Evolutionary conservation across 2,888 invertebrate species (phyloP), one percentile per base, ranked within the genome.

Genomic region (Muschampia plurimacula): DNA sequence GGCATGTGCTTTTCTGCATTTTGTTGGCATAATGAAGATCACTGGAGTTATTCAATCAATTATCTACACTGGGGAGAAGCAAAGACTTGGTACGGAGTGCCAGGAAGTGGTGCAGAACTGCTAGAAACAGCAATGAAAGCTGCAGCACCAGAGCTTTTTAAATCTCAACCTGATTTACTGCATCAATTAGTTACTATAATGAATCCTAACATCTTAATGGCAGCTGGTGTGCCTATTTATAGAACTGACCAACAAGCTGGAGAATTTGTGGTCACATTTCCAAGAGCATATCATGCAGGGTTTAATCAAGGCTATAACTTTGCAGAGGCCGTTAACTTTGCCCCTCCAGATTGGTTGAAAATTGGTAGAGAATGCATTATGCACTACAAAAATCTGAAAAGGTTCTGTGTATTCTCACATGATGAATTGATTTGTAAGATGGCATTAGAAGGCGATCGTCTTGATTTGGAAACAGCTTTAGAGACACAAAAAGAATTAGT

Each of bases 261-360:
- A n/a, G 97, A 97, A 84, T 97, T 97, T 94, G 96, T 97, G 41
- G 95, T 97, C 15, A 97, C 97, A 28, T 97, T 97, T 83, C 97
- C 97, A 0, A 90, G 97, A 76, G 96, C 97, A 36, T 97, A 97
- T 84, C 97, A 97, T 91, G 96, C 97, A 73, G 97, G 97, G 12
- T 97, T 97, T 83, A 97, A 97, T 86, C 97, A 97, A 84, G 97
- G 97, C 0, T 97, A 97, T 86, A 97, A 97, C 87, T 97, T 97
- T 93, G 97, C 97, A 63, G 97, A 97, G 88, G 97, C 97, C 74
- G 97, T 97, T n/a, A 97, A 97, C 84, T 97, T 97, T 93, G 96
- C 97, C 71, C 97, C 97, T 39, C 96, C 97, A 72, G 97, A 97
- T 87, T 97, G 97, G 97, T 89, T 97, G 46, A 93, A 95, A 75